phyloP scores from a whole-genome alignment of 1,140 invertebrate species.

The Argopecten irradians region DNA sequence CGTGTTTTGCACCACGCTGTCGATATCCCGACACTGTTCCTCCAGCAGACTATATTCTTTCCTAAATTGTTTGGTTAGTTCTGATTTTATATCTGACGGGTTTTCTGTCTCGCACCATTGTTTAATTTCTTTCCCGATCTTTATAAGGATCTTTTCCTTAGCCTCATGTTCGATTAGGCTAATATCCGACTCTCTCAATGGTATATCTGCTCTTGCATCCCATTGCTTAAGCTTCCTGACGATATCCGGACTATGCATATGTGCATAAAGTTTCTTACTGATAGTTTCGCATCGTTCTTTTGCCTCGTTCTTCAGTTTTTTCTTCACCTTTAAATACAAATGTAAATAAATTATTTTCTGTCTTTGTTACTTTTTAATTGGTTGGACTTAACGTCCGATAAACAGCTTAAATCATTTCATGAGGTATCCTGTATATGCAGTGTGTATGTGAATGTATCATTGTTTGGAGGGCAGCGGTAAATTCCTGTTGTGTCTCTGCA shows the following conservation, averaged over 20 bases:
- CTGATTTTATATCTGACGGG: not conserved
- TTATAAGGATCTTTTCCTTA: constrained; percentile 39
- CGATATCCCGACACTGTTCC: constrained; percentile 46
- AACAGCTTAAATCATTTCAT: no score
- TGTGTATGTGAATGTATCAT: no score
- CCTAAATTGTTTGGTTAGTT: constrained; percentile 47
- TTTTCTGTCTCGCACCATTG: constrained; percentile 47
- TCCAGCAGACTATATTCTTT: constrained; percentile 49
- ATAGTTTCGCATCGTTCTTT: constrained; percentile 34
- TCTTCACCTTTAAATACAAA: constrained; percentile 40
- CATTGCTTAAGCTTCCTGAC: constrained; percentile 35
- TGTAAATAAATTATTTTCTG: no score
- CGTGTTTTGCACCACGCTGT: constrained; percentile 38
- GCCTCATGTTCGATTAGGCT: constrained; percentile 51
- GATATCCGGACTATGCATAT: constrained; percentile 33
- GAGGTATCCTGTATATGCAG: no score
- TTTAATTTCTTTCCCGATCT: constrained; percentile 42
- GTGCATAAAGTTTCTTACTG: not conserved
- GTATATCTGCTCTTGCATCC: constrained; percentile 37
- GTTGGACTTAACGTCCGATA: no score
- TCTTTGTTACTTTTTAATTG: no score
- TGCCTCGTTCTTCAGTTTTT: constrained; percentile 35
- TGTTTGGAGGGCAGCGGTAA: no score
- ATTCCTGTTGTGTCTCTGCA: no score
- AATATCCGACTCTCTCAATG: constrained; percentile 45